Percentiles rank a stretch among this genome's conserved stretches.
These are phyloP conservation scores for Hyla sarda DNA, from an alignment of 2,113 vertebrate species.

Conservation along the genomic window DNA sequence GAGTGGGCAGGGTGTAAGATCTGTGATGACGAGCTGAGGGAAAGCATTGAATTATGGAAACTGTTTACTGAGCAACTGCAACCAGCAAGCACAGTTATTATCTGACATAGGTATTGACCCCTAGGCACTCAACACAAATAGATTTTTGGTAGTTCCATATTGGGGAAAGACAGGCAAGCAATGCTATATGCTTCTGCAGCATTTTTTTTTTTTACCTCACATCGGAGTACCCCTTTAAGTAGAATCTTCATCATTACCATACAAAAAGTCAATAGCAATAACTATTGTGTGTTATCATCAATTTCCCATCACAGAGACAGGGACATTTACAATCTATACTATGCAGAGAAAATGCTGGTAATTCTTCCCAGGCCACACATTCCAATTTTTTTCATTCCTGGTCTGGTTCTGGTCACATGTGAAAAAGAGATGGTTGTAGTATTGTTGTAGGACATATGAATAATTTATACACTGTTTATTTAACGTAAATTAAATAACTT, in stretches of 20 bases:
- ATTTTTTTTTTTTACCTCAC: no score
- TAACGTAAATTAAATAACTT: background rate
- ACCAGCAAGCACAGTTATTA: no score
- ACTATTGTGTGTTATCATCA: background rate
- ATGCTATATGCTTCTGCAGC: no score
- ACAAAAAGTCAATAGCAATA: background rate
- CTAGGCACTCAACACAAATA: no score
- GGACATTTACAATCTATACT: background rate
- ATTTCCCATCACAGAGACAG: background rate
- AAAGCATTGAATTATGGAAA: no score
- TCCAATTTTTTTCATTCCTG: slow-evolving; percentile 14
- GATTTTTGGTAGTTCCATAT: no score
- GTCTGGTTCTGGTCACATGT: slow-evolving; percentile 36
- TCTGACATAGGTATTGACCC: no score
- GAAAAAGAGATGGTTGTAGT: background rate
- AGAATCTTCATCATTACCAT: background rate
- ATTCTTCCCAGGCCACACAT: slow-evolving; percentile 36
- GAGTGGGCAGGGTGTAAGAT: no score
- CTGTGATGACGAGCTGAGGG: no score
- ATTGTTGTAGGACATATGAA: background rate
- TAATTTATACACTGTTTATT: background rate
- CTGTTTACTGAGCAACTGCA: no score
- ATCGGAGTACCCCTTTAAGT: background rate
- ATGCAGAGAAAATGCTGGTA: background rate
- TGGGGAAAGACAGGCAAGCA: no score